phyloP scores from a whole-genome alignment of 2,888 invertebrate species.

The Chrysolina americana region DNA sequence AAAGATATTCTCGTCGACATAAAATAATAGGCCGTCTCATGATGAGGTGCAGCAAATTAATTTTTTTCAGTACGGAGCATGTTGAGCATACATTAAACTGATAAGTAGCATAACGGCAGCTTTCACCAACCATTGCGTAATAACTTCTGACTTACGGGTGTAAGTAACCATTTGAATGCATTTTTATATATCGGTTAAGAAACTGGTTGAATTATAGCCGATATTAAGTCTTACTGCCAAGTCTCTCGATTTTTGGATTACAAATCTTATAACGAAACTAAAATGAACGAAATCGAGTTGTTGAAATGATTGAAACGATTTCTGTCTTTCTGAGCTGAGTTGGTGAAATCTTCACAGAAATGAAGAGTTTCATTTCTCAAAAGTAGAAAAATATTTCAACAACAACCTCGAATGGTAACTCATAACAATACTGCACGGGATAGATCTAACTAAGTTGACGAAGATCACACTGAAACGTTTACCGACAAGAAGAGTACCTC shows the following conservation, averaged over 20 bases:
- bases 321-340: too few relatives aligned
- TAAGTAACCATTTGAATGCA: background rate
- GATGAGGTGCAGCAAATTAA: background rate
- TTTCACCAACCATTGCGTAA: background rate
- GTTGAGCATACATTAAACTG: constrained; percentile 2
- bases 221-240: background rate
- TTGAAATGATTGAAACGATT: background rate
- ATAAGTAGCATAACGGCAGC: background rate
- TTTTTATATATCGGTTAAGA: background rate
- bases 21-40: background rate
- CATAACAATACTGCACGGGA: too few relatives aligned
- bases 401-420: too few relatives aligned
- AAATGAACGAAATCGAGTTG: background rate
- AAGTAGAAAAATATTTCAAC: too few relatives aligned
- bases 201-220: background rate
- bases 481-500: too few relatives aligned
- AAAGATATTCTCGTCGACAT: background rate
- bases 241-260: background rate
- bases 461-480: too few relatives aligned
- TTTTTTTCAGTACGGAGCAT: background rate
- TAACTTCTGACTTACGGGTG: background rate
- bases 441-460: too few relatives aligned
- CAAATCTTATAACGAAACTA: background rate
- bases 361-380: too few relatives aligned
- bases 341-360: too few relatives aligned